phyloP scores from a whole-genome alignment of 2,113 vertebrate genomes.

The Sinosuthora webbiana region DNA sequence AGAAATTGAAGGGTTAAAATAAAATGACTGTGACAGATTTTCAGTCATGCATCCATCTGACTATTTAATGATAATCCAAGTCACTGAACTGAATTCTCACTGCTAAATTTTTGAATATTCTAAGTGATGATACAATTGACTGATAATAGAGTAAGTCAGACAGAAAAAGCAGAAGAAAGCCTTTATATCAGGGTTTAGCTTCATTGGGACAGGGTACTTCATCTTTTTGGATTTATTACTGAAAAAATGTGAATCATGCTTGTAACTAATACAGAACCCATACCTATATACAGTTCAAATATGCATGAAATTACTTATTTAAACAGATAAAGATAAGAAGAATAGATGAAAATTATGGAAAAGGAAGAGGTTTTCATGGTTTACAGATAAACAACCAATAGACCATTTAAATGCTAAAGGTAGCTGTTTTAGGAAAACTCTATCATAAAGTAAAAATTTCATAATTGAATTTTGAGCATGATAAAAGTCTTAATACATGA shows the following conservation, averaged over 20 bases:
- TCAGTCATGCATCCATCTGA: background rate
- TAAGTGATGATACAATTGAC: background rate
- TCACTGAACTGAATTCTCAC: background rate
- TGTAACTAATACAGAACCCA: background rate
- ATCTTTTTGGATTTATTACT: background rate
- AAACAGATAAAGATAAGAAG: background rate
- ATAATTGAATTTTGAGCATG: background rate
- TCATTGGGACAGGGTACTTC: background rate
- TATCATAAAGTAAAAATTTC: background rate
- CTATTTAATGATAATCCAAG: background rate
- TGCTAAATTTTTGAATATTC: background rate
- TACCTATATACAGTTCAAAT: background rate
- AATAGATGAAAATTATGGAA: background rate
- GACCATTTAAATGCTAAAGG: background rate
- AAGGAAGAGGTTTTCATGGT: background rate
- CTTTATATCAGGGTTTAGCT: background rate
- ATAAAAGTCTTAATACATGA: background rate
- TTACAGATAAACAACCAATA: background rate
- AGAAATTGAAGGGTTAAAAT: background rate
- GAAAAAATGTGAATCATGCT: background rate
- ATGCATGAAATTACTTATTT: background rate
- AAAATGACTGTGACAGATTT: background rate
- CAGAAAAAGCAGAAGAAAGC: background rate
- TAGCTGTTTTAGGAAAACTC: background rate
- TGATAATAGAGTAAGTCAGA: background rate